These are phyloP conservation scores for Eristalis tenax DNA, from an alignment of 2,888 invertebrate species.

Conservation along the genomic window DNA sequence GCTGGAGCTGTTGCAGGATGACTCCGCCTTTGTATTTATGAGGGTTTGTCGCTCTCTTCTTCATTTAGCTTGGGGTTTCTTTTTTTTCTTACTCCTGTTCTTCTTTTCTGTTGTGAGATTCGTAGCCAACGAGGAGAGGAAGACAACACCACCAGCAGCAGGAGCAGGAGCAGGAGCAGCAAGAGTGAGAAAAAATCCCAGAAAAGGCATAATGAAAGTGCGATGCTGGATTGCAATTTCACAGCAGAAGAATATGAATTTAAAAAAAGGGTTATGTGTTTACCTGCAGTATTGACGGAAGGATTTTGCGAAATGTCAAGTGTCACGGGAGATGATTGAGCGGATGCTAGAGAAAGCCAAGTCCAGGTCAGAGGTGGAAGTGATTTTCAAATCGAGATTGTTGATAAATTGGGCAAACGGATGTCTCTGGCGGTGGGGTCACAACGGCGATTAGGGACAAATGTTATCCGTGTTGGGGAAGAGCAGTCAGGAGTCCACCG, in stretches of 20 bases:
- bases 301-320: too few relatives aligned
- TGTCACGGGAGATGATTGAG: too few relatives aligned
- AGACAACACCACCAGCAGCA: background rate
- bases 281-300: background rate
- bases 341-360: too few relatives aligned
- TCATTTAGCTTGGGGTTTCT: background rate
- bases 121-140: background rate
- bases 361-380: too few relatives aligned
- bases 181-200: background rate
- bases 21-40: conserved; percentile 62
- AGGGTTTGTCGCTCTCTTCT: conserved; percentile 36
- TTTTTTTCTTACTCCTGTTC: background rate
- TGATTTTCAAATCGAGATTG: too few relatives aligned
- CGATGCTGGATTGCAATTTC: conserved; percentile 12
- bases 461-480: too few relatives aligned
- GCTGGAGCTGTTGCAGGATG: conserved; percentile 36
- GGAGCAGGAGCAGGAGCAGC: background rate
- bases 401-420: too few relatives aligned
- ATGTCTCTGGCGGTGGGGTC: too few relatives aligned
- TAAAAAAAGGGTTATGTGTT: too few relatives aligned
- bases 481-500: too few relatives aligned
- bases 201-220: conserved; percentile 9
- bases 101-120: background rate
- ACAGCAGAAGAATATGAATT: background rate
- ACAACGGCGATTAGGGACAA: too few relatives aligned